Evolutionary conservation across 2,888 invertebrate genomes (phyloP).

Genomic region (Acleris sparsana): DNA sequence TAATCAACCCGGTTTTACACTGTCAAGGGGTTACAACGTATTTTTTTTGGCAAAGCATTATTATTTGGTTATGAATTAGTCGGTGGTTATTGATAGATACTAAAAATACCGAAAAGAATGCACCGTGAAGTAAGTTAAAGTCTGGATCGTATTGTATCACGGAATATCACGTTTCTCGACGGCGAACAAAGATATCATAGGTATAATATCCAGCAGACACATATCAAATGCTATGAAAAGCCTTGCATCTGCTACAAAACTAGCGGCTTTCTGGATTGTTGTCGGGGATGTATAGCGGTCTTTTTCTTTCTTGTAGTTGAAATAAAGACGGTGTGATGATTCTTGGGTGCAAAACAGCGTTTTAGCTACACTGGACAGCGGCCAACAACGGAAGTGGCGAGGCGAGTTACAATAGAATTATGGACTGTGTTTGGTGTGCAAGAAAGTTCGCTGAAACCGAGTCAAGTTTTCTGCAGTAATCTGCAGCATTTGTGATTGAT

Average conservation of each 20-base stretch:
- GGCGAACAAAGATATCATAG: conserved; percentile 40
- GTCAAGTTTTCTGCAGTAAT: too few relatives aligned
- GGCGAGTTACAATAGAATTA: not conserved
- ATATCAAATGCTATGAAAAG: conserved; percentile 48
- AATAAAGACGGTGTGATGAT: not conserved
- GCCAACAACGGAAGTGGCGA: conserved; percentile 50
- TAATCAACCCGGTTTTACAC: too few relatives aligned
- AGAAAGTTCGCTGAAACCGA: not conserved
- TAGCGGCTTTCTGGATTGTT: not conserved
- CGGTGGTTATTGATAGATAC: too few relatives aligned
- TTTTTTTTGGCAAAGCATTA: too few relatives aligned
- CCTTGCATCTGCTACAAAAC: not conserved
- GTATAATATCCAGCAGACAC: conserved; percentile 45
- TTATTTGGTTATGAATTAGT: too few relatives aligned
- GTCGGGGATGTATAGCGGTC: not conserved
- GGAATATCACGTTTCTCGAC: conserved; percentile 2
- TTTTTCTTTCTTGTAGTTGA: not conserved
- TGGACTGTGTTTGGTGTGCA: not conserved
- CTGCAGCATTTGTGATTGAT: too few relatives aligned
- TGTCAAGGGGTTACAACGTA: too few relatives aligned
- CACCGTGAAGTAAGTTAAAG: conserved; percentile 1
- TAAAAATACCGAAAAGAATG: not conserved
- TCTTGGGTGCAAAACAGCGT: not conserved
- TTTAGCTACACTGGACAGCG: conserved; percentile 45
- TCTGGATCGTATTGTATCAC: not conserved